A percentile compares a stretch with the other conserved stretches of the same genome.
phyloP scores from a whole-genome alignment of 2,113 vertebrate species.

The Phoenicopterus ruber region DNA sequence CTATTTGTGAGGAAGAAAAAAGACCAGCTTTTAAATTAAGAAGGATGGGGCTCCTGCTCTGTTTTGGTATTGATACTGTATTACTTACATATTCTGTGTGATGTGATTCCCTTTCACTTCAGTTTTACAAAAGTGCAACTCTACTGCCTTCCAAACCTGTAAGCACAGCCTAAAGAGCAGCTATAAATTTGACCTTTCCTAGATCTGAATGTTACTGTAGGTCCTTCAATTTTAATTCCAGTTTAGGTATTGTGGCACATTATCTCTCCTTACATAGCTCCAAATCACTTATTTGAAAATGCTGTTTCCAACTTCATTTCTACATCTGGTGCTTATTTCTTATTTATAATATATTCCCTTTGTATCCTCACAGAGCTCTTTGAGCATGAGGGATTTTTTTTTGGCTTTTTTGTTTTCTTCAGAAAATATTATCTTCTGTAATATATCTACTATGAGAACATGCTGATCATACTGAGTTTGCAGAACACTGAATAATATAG shows the following conservation, averaged over 20 bases:
- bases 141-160: not conserved
- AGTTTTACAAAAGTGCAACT: not conserved
- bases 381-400: not conserved
- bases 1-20: not conserved
- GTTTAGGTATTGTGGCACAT: not conserved
- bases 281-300: not conserved
- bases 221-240: slow-evolving; percentile 14
- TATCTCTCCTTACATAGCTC: not conserved
- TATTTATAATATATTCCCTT: slow-evolving; percentile 3
- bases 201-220: not conserved
- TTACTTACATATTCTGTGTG: not conserved
- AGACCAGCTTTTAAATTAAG: not conserved
- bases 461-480: not conserved
- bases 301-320: not conserved
- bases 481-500: not conserved
- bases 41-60: not conserved
- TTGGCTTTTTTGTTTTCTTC: not conserved
- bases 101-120: not conserved
- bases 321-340: slow-evolving; percentile 1
- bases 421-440: not conserved
- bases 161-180: not conserved
- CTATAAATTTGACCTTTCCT: not conserved
- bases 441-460: not conserved
- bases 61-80: not conserved
- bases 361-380: not conserved